phyloP scores from a whole-genome alignment of 2,888 invertebrate species.

The Zelleria hepariella region DNA sequence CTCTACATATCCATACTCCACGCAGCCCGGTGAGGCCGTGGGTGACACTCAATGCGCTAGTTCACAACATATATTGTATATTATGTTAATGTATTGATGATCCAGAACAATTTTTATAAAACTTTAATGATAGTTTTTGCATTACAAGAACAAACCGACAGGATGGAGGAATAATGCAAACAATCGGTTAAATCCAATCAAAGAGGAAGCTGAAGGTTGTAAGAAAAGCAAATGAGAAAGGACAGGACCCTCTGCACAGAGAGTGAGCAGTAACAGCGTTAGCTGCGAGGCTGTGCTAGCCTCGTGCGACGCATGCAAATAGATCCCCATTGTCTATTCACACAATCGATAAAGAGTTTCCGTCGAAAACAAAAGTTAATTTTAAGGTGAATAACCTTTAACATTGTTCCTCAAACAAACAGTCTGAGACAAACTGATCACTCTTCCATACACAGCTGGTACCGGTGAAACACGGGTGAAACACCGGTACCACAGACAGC shows the following conservation, averaged over 20 bases:
- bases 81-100: constrained; percentile 32
- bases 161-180: constrained; percentile 37
- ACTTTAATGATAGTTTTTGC: neutral
- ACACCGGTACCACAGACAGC: neutral
- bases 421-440: neutral
- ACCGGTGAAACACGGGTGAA: neutral
- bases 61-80: constrained; percentile 1
- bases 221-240: neutral
- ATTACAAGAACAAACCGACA: constrained; percentile 10
- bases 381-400: constrained; percentile 7
- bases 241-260: neutral
- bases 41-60: constrained; percentile 4
- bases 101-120: constrained; percentile 63
- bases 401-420: neutral
- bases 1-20: constrained; percentile 22
- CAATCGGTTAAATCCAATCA: neutral
- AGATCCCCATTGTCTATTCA: neutral
- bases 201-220: neutral
- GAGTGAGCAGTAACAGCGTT: neutral
- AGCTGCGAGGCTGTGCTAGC: neutral
- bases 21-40: constrained; percentile 44
- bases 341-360: neutral
- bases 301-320: neutral
- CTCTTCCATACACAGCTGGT: neutral
- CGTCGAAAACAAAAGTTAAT: constrained; percentile 1